These are phyloP conservation scores for Fulica atra DNA, from an alignment of 2,113 vertebrate species.

Conservation along the genomic window DNA sequence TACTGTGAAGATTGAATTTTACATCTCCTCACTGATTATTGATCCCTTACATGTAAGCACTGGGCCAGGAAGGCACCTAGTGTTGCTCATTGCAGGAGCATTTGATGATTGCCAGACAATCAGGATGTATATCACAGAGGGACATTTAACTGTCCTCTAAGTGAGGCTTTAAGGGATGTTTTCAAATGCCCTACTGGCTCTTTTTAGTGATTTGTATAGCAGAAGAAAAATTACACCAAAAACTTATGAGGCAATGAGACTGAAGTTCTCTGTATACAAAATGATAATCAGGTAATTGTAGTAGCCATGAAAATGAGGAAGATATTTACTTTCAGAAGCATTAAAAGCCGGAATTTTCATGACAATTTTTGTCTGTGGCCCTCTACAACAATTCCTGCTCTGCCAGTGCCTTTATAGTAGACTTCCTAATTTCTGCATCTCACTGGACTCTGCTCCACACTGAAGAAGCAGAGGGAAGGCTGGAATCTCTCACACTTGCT, in stretches of 20 bases:
- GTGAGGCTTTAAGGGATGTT: neutral
- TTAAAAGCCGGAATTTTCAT: neutral
- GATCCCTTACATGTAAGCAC: neutral
- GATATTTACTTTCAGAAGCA: neutral
- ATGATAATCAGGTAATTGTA: neutral
- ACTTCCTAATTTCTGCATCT: neutral
- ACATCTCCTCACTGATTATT: neutral
- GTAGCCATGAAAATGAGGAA: neutral
- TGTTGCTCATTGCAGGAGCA: neutral
- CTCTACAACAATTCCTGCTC: neutral
- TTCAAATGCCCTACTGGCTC: neutral
- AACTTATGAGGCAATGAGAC: neutral
- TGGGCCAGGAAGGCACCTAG: neutral
- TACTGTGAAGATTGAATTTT: neutral
- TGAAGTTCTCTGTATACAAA: neutral
- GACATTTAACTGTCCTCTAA: neutral
- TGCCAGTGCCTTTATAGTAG: neutral
- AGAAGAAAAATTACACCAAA: neutral
- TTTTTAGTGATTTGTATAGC: neutral
- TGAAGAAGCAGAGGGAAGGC: neutral
- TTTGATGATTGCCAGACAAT: neutral
- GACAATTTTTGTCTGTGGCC: neutral
- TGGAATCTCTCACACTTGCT: neutral
- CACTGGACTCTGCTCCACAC: neutral
- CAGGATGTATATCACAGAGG: neutral